Evolutionary conservation across 1,140 invertebrate species (phyloP), one percentile per base, ranked within the genome.

Genomic region (Drosophila santomea): DNA sequence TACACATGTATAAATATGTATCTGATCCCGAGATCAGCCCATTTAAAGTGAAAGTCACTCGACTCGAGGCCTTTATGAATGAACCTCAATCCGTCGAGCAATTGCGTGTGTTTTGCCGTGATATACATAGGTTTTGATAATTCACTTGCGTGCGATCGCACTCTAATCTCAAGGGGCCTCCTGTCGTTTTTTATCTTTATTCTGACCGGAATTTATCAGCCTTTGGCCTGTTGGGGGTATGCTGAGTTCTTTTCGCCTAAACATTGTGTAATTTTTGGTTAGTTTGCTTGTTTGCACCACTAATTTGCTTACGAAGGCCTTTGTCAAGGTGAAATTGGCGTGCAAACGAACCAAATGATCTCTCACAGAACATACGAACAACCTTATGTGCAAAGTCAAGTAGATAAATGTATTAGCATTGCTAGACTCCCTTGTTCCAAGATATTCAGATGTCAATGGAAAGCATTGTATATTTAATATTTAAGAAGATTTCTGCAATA

Each of bases 121-220:
- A 71, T 71, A 71, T n/a, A n/a, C n/a, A n/a, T 71, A 36, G 12
- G 38, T 58, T 35, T 32, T 41, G 64, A 71, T 71, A 71, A 58
- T 71, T 36, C 36, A 20, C 36, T 32, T 69, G 64, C 25, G 51
- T 71, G 28, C 44, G 44, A 23, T 17, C 7, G 48, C 36, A 15
- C 44, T 51, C 25, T 41, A 58, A 71, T 71, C 51, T 71, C 68
- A 72, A 72, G 68, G 68, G 66, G 66, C 43, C 44, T 47, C 35
- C 25, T 56, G n/a, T 17, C 38, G 20, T 52, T 52, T 36, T 44
- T 38, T 54, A 68, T 68, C 64, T 43, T 35, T 50, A 71, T 71
- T 39, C 25, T 20, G 17, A 32, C 12, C 11, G 43, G 44, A 35
- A 43, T 71, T 71, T 71, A 58, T 71, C 68, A 48, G 15, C 5